A percentile compares a stretch with the other conserved stretches of the same genome.
Conservation (phyloP, 1,140 invertebrate genomes). For the Acromyrmex echinatior region DNA sequence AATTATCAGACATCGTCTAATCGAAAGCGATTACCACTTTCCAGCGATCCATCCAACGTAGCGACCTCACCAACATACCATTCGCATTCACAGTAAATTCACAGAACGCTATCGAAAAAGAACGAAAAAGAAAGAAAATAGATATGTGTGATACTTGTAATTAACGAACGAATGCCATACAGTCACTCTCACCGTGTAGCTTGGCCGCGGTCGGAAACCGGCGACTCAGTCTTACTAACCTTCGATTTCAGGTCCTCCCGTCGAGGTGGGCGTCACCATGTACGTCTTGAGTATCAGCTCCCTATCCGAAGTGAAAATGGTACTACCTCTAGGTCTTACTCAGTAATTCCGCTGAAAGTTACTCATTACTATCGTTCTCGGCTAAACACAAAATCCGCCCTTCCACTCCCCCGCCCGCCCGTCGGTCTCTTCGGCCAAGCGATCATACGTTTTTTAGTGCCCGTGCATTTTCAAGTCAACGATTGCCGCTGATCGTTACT, state of each 20-base stretch:
- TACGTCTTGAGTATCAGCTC: constrained; percentile 99
- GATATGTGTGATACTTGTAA: constrained; percentile 6
- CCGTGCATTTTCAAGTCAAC: constrained; percentile 64
- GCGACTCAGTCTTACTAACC: constrained; percentile 86
- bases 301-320: constrained; percentile 99
- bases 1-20: constrained; percentile 67
- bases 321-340: constrained; percentile 90
- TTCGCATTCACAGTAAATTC: constrained; percentile 69
- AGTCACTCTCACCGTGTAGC: constrained; percentile 75
- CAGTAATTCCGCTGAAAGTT: constrained; percentile 83
- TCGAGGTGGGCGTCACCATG: constrained; percentile 98
- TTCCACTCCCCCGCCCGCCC: constrained; percentile 48
- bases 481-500: constrained; percentile 61
- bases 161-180: constrained; percentile 70
- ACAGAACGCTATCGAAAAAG: constrained; percentile 46
- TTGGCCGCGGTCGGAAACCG: constrained; percentile 79
- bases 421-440: constrained; percentile 63
- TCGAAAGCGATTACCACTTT: constrained; percentile 75
- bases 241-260: constrained; percentile 95
- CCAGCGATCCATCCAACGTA: constrained; percentile 75
- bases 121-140: constrained; percentile 56
- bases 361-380: constrained; percentile 69
- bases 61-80: constrained; percentile 68
- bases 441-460: constrained; percentile 68
- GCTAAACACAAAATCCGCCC: constrained; percentile 62